phyloP scores from a whole-genome alignment of 2,888 invertebrate species.

The Apocheima hispidaria region DNA sequence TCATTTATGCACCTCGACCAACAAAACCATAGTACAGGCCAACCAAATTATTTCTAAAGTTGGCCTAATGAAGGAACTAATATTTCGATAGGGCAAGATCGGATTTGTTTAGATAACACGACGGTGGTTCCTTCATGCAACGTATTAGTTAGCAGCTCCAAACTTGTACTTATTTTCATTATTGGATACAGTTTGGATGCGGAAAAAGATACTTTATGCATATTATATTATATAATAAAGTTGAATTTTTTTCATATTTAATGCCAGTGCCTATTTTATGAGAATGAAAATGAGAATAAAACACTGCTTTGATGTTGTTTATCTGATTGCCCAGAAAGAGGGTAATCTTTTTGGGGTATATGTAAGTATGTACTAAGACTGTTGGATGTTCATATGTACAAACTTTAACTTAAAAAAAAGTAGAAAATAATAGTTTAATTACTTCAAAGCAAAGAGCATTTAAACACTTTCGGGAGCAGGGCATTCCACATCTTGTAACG shows the following conservation, averaged over 20 bases:
- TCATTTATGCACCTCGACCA: conserved; percentile 30
- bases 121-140: not conserved
- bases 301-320: conserved; percentile 2
- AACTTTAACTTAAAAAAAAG: no score
- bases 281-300: not conserved
- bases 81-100: not conserved
- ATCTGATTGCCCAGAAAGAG: no score
- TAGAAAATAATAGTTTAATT: no score
- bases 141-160: not conserved
- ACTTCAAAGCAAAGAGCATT: no score
- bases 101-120: not conserved
- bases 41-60: not conserved
- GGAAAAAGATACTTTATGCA: conserved; percentile 1
- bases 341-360: no score
- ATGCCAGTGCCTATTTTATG: not conserved
- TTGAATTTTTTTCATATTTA: not conserved
- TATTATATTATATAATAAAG: no score
- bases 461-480: no score
- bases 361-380: no score
- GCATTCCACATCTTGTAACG: no score
- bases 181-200: conserved; percentile 2
- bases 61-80: not conserved
- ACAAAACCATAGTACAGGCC: not conserved
- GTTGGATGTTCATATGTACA: no score
- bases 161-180: not conserved